Percentiles rank a stretch among this genome's conserved stretches.
phyloP scores from a whole-genome alignment of 2,888 invertebrate species.

The Lycia hirtaria region DNA sequence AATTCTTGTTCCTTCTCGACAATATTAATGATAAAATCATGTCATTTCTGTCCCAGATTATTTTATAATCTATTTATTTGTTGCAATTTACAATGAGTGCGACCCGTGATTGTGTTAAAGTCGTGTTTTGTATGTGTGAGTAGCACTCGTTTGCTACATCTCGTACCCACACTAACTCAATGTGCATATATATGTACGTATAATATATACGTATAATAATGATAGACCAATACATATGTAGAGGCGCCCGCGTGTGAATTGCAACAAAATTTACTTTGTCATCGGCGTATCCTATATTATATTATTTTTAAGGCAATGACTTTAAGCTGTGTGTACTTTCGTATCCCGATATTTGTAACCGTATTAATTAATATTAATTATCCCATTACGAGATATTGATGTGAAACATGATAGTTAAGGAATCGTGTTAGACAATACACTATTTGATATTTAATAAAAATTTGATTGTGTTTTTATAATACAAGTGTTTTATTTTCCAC shows the following conservation, averaged over 20 bases:
- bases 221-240: no score
- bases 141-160: no score
- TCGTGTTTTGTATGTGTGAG: no score
- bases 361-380: constrained; percentile 61
- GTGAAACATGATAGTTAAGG: constrained; percentile 84
- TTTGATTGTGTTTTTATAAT: constrained; percentile 84
- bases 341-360: constrained; percentile 73
- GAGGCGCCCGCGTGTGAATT: no score
- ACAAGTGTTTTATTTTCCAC: constrained; percentile 55
- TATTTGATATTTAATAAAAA: constrained; percentile 86
- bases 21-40: constrained; percentile 52
- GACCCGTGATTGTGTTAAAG: no score
- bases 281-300: constrained; percentile 35
- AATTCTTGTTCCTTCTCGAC: constrained; percentile 79
- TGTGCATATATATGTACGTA: no score
- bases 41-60: constrained; percentile 18
- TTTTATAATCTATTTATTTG: constrained; percentile 19
- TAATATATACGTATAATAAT: no score
- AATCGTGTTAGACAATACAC: constrained; percentile 86
- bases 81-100: no score
- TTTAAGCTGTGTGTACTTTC: constrained; percentile 56
- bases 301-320: constrained; percentile 34
- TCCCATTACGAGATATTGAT: constrained; percentile 77
- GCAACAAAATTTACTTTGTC: constrained; percentile 34
- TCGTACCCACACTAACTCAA: no score